Evolutionary conservation across 2,888 invertebrate species (phyloP).

Genomic region (Mystacides longicornis): DNA sequence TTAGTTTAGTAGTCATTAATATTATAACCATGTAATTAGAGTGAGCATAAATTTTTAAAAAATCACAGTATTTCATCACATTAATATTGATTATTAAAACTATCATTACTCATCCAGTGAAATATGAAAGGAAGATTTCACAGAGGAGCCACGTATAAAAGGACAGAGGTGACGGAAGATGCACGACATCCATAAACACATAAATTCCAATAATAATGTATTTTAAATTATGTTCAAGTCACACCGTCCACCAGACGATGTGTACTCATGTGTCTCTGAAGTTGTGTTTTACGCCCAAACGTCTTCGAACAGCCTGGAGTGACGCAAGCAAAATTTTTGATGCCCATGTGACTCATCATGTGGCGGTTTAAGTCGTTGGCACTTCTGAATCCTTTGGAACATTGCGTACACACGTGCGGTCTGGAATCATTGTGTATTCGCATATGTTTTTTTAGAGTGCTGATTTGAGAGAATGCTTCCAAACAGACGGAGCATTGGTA

Average conservation of each 20-base stretch:
- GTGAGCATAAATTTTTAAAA: no score
- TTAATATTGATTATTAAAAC: no score
- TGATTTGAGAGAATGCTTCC: slow-evolving; percentile 71
- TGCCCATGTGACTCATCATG: slow-evolving; percentile 10
- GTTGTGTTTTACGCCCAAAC: slow-evolving; percentile 21
- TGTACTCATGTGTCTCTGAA: slow-evolving; percentile 19
- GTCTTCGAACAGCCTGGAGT: slow-evolving; percentile 14
- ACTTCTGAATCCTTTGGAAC: slow-evolving; percentile 11
- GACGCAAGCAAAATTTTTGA: slow-evolving; percentile 16
- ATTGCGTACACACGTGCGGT: slow-evolving; percentile 13
- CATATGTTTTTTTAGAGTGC: slow-evolving; percentile 13
- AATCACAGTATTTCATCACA: no score
- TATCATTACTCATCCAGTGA: no score
- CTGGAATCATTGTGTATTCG: slow-evolving; percentile 12
- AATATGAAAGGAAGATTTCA: no score
- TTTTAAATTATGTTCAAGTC: slow-evolving; percentile 3
- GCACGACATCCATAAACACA: neutral
- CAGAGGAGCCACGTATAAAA: no score
- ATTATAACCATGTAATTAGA: no score
- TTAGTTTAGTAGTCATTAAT: no score
- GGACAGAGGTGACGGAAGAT: neutral
- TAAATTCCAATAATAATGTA: neutral
- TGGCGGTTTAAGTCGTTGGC: slow-evolving; percentile 14
- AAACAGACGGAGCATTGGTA: slow-evolving; percentile 90
- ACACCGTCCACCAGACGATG: slow-evolving; percentile 11